These are phyloP conservation scores for Chloroceryle inda DNA, from an alignment of 2,797 vertebrate species.

Conservation along the genomic window DNA sequence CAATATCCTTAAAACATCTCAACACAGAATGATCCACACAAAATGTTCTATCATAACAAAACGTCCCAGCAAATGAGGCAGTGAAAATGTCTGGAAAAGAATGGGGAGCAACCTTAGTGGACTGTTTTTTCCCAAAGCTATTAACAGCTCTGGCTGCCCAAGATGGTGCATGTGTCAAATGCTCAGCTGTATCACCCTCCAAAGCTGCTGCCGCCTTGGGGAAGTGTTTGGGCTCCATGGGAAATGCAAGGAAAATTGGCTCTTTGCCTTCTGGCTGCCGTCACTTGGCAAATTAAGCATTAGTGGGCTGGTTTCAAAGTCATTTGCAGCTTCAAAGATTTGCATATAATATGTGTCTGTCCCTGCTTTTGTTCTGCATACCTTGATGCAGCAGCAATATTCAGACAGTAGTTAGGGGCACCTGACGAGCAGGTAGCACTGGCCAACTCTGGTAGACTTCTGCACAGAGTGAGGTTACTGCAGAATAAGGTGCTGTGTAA, in stretches of 20 bases:
- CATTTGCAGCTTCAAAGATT: neutral
- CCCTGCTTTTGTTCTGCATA: neutral
- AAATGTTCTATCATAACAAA: neutral
- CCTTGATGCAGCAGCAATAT: accelerated
- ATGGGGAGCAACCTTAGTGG: neutral
- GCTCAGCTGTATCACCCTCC: neutral
- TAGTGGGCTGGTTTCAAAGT: neutral
- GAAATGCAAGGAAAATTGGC: neutral
- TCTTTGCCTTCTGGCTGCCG: neutral
- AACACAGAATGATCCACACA: neutral
- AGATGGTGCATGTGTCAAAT: neutral
- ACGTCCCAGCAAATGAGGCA: neutral
- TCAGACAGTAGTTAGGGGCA: neutral
- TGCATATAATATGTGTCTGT: neutral
- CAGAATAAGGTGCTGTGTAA: neutral
- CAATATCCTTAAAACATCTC: neutral
- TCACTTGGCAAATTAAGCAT: neutral
- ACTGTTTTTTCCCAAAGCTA: neutral
- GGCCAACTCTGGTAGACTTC: neutral
- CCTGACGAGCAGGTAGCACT: neutral
- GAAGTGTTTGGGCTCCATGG: neutral
- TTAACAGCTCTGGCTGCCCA: neutral
- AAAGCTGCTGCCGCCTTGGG: neutral
- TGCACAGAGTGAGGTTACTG: neutral
- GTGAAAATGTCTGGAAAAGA: neutral